Evolutionary conservation across 1,140 invertebrate genomes (phyloP).

Genomic region (Brachionus rotundiformis): DNA sequence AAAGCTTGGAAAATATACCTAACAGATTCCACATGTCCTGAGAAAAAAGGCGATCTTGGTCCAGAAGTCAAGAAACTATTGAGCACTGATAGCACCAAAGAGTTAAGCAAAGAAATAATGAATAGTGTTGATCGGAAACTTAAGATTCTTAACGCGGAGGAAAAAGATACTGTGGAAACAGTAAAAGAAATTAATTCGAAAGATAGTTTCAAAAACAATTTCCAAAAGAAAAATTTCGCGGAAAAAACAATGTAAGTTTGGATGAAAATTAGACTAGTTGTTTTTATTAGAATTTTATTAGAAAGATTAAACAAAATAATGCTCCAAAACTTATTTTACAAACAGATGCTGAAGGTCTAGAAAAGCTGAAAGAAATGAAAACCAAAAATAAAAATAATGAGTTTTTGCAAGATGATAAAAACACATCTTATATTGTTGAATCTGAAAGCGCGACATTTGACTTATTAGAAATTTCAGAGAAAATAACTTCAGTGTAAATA

Average conservation of each 20-base stretch:
- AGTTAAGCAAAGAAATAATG: neutral
- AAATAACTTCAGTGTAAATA: constrained; percentile 9
- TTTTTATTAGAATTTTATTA: neutral
- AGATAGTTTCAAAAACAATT: neutral
- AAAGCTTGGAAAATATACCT: constrained; percentile 49
- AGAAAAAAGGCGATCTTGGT: neutral
- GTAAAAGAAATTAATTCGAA: neutral
- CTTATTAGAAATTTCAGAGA: constrained; percentile 17
- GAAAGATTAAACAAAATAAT: constrained; percentile 8
- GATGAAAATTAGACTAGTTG: neutral
- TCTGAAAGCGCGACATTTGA: constrained; percentile 21
- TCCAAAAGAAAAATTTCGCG: neutral
- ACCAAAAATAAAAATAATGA: neutral
- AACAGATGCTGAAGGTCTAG: constrained; percentile 28
- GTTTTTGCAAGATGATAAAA: neutral
- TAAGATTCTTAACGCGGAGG: neutral
- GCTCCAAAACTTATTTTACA: constrained; percentile 4
- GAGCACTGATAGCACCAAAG: neutral
- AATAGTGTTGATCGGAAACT: neutral
- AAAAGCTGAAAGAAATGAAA: neutral
- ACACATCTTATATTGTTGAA: neutral
- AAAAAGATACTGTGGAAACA: neutral
- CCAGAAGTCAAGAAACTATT: neutral
- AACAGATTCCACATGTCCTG: neutral
- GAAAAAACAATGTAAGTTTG: neutral